Base-by-base conservation (phyloP, 1,140 invertebrate species). In the Ceratitis capitata region DNA sequence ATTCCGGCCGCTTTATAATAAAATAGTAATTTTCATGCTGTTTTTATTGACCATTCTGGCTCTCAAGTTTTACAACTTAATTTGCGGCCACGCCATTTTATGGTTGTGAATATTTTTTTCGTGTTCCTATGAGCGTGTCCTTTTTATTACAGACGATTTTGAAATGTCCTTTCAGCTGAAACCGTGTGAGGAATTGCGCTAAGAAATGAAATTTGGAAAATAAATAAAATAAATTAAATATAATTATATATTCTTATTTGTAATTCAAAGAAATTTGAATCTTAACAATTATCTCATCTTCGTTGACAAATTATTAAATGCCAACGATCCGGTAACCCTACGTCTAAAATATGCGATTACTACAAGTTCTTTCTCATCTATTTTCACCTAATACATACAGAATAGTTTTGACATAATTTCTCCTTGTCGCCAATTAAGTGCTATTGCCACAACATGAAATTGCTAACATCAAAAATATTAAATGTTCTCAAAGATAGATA, bases 1-100 rank as follows among this genome's bases (percentile, higher is more conserved):
- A 42, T 74, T 74, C 45, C 39, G 5, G 69, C 5, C 35, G n/a
- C 32, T 78, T 39, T 78, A 78, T 23, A 3, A 78, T 26, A 23
- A 78, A 78, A 14, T 45, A 78, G 69, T 78, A 78, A 78, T 78
- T 78, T 78, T 45, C 42, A 42, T 7, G 42, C 69, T 45, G 35
- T 9, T 78, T 45, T 45, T 45, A 78, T 45, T 78, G n/a, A 6
- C 29, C 61, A 32, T 69, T 35, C 61, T 14, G 61, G 61, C 39
- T 5, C 16, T 69, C 39, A 69, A 69, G 61, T 69, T 69, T 39
- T 69, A 69, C 32, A 69, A 69, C 61, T 19, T 69, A 69, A 69
- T 69, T 69, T 69, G 10, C 61, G 9, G 29, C 19, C 32, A 7
- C 61, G n/a, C 61, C 32, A 69, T 0, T 12, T 61, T 26, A 12